phyloP scores from a whole-genome alignment of 2,888 invertebrate species.

The Bibio marci region DNA sequence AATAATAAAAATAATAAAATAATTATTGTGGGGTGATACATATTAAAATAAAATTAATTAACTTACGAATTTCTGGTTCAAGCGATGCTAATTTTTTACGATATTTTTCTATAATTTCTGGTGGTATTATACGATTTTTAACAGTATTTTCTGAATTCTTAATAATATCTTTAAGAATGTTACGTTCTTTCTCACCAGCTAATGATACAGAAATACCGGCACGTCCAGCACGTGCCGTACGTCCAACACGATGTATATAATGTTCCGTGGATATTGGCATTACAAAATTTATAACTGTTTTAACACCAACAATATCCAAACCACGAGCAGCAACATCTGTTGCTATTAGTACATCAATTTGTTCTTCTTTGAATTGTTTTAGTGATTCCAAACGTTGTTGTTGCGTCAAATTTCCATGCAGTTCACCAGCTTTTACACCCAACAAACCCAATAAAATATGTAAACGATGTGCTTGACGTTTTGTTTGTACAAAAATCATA shows the following conservation, averaged over 20 bases:
- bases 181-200: conserved; percentile 84
- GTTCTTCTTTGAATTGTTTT: conserved; percentile 70
- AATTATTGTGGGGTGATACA: too few relatives aligned
- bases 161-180: conserved; percentile 80
- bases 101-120: conserved; percentile 81
- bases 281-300: conserved; percentile 92
- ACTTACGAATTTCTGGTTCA: conserved; percentile 58
- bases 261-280: conserved; percentile 90
- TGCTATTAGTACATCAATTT: conserved; percentile 73
- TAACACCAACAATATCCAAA: conserved; percentile 90
- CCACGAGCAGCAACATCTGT: conserved; percentile 88
- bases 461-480: conserved; percentile 84
- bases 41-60: too few relatives aligned
- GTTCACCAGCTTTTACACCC: conserved; percentile 70
- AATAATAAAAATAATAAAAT: not conserved
- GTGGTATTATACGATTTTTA: conserved; percentile 72
- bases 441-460: conserved; percentile 82
- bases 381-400: conserved; percentile 83
- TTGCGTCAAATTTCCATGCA: conserved; percentile 94
- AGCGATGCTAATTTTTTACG: conserved; percentile 49
- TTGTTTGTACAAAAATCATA: conserved; percentile 94
- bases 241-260: conserved; percentile 88
- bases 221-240: conserved; percentile 90
- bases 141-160: conserved; percentile 71
- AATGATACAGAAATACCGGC: conserved; percentile 88